Percentiles rank a stretch among this genome's conserved stretches.
Conservation (phyloP, 2,888 invertebrate species). For the Heteromyza rotundicornis region DNA sequence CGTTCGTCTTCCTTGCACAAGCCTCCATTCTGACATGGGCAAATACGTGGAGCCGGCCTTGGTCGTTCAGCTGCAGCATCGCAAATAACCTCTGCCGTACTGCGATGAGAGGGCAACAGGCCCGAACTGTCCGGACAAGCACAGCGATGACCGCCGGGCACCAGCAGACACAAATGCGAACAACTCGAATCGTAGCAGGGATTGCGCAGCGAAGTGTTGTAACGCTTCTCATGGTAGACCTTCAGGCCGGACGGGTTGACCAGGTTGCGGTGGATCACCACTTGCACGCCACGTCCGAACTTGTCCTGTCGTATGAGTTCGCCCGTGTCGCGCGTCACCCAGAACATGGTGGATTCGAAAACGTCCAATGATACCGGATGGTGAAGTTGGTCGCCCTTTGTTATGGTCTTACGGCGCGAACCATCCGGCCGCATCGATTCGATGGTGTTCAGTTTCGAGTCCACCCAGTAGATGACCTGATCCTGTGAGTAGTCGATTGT, state of each 20-base stretch:
- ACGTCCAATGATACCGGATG: constrained; percentile 90
- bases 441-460: constrained; percentile 88
- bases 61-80: constrained; percentile 83
- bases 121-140: constrained; percentile 83
- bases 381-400: constrained; percentile 75
- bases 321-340: constrained; percentile 90
- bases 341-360: constrained; percentile 91
- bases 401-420: constrained; percentile 72
- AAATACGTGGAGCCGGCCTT: constrained; percentile 77
- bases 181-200: constrained; percentile 77
- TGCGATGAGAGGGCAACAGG: constrained; percentile 65
- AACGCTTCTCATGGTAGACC: constrained; percentile 82
- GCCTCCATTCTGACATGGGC: constrained; percentile 88
- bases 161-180: constrained; percentile 90
- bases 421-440: constrained; percentile 88
- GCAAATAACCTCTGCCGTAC: constrained; percentile 73
- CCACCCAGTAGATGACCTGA: constrained; percentile 93
- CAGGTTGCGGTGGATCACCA: constrained; percentile 80
- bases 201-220: constrained; percentile 76
- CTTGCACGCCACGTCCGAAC: constrained; percentile 93
- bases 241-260: constrained; percentile 86
- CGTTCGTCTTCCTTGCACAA: constrained; percentile 70
- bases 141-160: constrained; percentile 88
- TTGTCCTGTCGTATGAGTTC: constrained; percentile 92
- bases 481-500: constrained; percentile 90